Percentiles rank a stretch among this genome's conserved stretches.
Conservation (phyloP, 1,140 invertebrate genomes). For the Trigoniulus corallinus region DNA sequence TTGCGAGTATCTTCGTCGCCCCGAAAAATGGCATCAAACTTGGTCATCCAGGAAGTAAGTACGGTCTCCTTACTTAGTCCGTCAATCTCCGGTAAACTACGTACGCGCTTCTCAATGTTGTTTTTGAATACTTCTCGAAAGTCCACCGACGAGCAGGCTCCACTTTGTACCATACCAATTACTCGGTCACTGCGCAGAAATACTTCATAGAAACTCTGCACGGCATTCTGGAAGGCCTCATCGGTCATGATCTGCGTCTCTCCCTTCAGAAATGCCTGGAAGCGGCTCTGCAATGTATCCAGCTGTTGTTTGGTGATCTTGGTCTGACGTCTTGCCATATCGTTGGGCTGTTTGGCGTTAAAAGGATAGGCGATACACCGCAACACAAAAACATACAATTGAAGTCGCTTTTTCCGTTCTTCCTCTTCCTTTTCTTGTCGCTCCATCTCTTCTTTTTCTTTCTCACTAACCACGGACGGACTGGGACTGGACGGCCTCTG, state of each 20-base stretch:
- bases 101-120: conserved; percentile 91
- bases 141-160: conserved; percentile 93
- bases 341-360: conserved; percentile 96
- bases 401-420: conserved; percentile 77
- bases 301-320: conserved; percentile 94
- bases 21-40: conserved; percentile 96
- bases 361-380: conserved; percentile 97
- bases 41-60: conserved; percentile 96
- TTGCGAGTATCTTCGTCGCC: conserved; percentile 75
- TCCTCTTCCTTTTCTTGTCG: conserved; percentile 79
- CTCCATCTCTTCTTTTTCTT: conserved; percentile 42
- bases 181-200: conserved; percentile 94
- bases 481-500: conserved; percentile 56
- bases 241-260: conserved; percentile 97
- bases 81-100: conserved; percentile 95
- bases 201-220: conserved; percentile 92
- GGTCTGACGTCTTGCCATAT: conserved; percentile 79
- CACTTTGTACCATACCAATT: conserved; percentile 85
- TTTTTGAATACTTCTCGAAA: conserved; percentile 96
- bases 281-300: conserved; percentile 84
- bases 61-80: conserved; percentile 98
- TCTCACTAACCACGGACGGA: conserved; percentile 60
- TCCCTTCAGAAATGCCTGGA: conserved; percentile 43
- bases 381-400: conserved; percentile 96
- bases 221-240: conserved; percentile 97